Evolutionary conservation across 2,797 vertebrate species (phyloP).

Genomic region (Danio jaintianensis): DNA sequence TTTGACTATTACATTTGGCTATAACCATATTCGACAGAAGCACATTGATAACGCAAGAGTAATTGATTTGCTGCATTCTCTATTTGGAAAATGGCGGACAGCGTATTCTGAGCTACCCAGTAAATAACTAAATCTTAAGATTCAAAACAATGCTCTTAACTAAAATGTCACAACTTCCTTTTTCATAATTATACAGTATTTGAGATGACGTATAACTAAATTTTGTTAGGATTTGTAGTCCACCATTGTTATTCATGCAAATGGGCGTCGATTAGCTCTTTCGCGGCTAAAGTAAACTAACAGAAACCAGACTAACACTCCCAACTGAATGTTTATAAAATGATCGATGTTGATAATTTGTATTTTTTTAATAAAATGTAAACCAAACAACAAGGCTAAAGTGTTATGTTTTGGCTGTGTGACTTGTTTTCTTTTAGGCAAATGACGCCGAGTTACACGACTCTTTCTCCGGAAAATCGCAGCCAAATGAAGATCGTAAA

Average conservation of each 20-base stretch:
- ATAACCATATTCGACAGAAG: background rate
- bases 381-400: background rate
- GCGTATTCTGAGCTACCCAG: background rate
- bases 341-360: background rate
- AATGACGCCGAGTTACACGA: slow-evolving; percentile 87
- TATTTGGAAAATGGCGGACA: slow-evolving; percentile 43
- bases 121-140: background rate
- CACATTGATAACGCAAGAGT: background rate
- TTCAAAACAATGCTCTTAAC: background rate
- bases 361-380: too few relatives aligned
- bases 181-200: background rate
- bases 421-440: slow-evolving; percentile 74
- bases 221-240: background rate
- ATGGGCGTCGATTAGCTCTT: background rate
- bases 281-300: background rate
- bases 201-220: too few relatives aligned
- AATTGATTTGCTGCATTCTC: background rate
- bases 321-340: background rate
- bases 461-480: slow-evolving; percentile 78
- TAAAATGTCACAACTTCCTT: background rate
- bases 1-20: background rate
- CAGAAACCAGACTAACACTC: background rate
- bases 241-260: background rate
- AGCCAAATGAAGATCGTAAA: slow-evolving; percentile 84
- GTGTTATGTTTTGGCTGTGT: background rate